Evolutionary conservation across 1,140 invertebrate genomes (phyloP).

Genomic region (Ceratina australensis): DNA sequence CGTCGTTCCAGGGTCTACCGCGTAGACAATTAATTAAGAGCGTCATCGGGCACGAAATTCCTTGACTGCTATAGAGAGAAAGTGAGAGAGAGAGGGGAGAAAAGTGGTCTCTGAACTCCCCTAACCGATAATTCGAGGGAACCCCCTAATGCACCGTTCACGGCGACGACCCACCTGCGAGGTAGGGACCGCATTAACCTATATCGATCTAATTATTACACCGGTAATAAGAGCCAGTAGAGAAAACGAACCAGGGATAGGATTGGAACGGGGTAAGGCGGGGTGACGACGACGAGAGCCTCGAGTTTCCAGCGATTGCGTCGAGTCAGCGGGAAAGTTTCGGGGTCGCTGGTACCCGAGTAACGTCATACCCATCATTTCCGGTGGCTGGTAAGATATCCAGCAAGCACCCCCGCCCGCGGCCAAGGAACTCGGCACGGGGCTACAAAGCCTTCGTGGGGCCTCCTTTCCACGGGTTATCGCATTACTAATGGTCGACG

Average conservation of each 20-base stretch:
- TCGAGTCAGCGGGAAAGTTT: conserved; percentile 50
- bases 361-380: conserved; percentile 48
- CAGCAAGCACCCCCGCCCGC: not conserved
- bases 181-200: not conserved
- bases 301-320: conserved; percentile 38
- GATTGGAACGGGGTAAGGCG: not conserved
- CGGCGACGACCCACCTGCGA: not conserved
- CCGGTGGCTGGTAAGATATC: conserved; percentile 32
- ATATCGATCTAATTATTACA: conserved; percentile 43
- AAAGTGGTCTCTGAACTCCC: not conserved
- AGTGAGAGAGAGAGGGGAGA: not conserved
- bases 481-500: conserved; percentile 68
- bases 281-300: not conserved
- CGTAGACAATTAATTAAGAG: not conserved
- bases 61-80: not conserved
- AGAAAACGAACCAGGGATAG: conserved; percentile 24
- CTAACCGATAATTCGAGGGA: conserved; percentile 1
- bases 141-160: not conserved
- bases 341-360: conserved; percentile 9
- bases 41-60: conserved; percentile 17
- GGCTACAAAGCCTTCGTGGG: conserved; percentile 42
- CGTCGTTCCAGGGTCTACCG: not conserved
- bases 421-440: conserved; percentile 14
- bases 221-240: conserved; percentile 21
- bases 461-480: conserved; percentile 63